Evolutionary conservation across 2,888 invertebrate species (phyloP), one percentile per base, ranked within the genome.

Genomic region (Adelognathus sp.): DNA sequence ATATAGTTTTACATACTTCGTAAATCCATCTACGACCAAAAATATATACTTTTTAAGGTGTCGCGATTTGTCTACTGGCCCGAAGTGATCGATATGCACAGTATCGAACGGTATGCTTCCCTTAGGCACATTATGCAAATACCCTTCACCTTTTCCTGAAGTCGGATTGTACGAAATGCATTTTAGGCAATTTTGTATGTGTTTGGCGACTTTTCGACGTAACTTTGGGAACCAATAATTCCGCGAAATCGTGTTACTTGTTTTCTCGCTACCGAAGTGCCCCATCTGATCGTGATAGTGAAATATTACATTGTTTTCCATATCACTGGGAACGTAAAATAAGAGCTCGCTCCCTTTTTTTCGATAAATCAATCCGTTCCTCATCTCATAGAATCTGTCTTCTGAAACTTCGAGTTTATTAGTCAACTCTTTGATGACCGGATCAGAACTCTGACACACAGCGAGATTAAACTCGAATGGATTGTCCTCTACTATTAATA

Each of bases 1-100:
- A 50, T 84, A 85, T 7, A 87, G 56, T 46, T 81, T 83, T 4
- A 82, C 72, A 52, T 81, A 87, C 75, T 88, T 89, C 0, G 86
- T 82, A 52, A 87, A 88, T 0, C 70, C 79, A 58, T 88, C 86
- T 11, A 87, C 70, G 1, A 87, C 66, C 24, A 82, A 77, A 14
- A 88, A 81, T 5, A 88, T 81, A 46, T 85, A 78, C 74, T 81
- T 76, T 66, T 88, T n/a, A n/a, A n/a, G n/a, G n/a, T n/a, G n/a
- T n/a, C n/a, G 82, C 7, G 77, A 14, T 3, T 75, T 75, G 5
- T 83, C 74, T n/a, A 90, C 84, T 71, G 61, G 76, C 4, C 63
- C 70, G 11, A 70, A 69, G 56, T 81, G 79, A 6, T 83, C 81
- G 7, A 82, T 74, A 14, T 84, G 81, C 3, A 81, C 11, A 0